Base-by-base conservation (phyloP, 2,113 vertebrate genomes). In the Dromiciops gliroides region DNA sequence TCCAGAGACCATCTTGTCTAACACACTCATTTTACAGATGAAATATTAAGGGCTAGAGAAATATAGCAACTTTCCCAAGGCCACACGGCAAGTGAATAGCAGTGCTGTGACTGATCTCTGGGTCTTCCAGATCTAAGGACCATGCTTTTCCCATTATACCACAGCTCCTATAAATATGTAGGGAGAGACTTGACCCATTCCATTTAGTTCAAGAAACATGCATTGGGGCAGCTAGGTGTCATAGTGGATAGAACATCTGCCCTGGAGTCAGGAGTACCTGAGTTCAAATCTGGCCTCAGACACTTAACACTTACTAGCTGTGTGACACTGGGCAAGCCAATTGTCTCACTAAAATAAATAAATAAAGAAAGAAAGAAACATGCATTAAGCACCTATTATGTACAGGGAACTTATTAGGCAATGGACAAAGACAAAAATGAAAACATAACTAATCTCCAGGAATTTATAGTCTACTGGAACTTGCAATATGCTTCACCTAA, bases 381-480 rank as follows among this genome's bases (percentile, higher is more conserved):
- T 83, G 37, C 6, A 83, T 12, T 83, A 83, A 8, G 6, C 19
- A 83, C n/a, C 37, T 83, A 44, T 0, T 83, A 44, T 44, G 67
- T 83, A 19, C 31, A 83, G n/a, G 7, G 5, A 3, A 31, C 31
- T 31, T 83, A 19, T 6, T 44, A 83, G n/a, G n/a, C 37, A 44
- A 83, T 83, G n/a, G 7, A 83, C 16, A 44, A 83, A 75, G 14
- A 4, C 37, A 75, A 75, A 67, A 75, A 44, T 83, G 37, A 83
- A 44, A 83, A 44, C 19, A 44, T 83, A 1, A 2, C 19, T 44
- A 44, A 16, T 48, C 0, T 31, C 95, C 52, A 0, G 0, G 51
- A 50, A n/a, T 0, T 2, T 0, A 0, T 0, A 44, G 51, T 0
- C 28, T 47, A 22, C 50, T 16, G 0, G n/a, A 0, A 44, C 0